A percentile compares a stretch with the other conserved stretches of the same genome.
Evolutionary conservation across 1,140 invertebrate genomes (phyloP).

Genomic region (Zeugodacus cucurbitae): DNA sequence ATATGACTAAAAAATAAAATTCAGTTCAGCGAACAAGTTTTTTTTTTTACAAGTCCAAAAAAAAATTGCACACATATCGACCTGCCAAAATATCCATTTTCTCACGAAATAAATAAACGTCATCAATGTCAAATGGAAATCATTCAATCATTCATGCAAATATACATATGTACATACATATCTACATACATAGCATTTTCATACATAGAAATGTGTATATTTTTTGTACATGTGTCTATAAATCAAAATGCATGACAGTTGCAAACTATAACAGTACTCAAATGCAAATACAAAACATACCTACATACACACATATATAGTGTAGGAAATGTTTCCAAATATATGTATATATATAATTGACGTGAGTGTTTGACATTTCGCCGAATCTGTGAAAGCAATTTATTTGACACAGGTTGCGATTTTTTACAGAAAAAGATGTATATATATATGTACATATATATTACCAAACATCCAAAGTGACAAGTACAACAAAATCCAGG

Average conservation of each 20-base stretch:
- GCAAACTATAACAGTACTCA: neutral
- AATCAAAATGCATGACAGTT: neutral
- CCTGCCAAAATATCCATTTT: constrained; percentile 1
- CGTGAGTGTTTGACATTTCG: neutral
- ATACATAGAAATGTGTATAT: neutral
- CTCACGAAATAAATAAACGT: constrained; percentile 19
- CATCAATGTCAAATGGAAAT: constrained; percentile 40
- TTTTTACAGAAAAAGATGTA: neutral
- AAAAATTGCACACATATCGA: neutral
- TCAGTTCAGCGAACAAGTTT: too few species aligned
- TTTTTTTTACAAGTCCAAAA: too few species aligned
- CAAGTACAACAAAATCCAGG: neutral
- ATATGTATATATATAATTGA: neutral
- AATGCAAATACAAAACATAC: neutral
- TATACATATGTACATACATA: neutral
- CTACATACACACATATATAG: neutral
- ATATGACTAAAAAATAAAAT: too few species aligned
- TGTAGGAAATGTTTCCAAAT: neutral
- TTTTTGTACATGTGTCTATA: neutral
- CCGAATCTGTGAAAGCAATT: constrained; percentile 2
- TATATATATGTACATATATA: neutral
- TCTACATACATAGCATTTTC: neutral
- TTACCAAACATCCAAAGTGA: neutral
- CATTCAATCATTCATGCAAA: constrained; percentile 11
- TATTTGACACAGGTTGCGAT: constrained; percentile 16